Evolutionary conservation across 2,888 invertebrate genomes (phyloP).

Genomic region (Eudemis profundana): DNA sequence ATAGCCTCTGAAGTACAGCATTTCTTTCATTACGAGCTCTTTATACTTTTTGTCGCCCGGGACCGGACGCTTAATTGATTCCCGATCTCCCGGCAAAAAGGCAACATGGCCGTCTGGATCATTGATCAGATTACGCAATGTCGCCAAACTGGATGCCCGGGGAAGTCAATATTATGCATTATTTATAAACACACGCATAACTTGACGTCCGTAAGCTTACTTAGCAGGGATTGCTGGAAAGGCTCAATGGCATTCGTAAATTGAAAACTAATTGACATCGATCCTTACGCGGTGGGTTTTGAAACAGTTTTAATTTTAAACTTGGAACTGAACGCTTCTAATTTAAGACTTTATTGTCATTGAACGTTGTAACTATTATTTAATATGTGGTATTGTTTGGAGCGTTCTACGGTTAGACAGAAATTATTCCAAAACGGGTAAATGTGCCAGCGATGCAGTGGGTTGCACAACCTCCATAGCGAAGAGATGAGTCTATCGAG

Average conservation of each 20-base stretch:
- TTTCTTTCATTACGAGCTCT: slow-evolving; percentile 63
- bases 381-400: slow-evolving; percentile 53
- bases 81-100: slow-evolving; percentile 66
- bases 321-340: slow-evolving; percentile 61
- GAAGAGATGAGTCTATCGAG: slow-evolving; percentile 65
- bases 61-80: slow-evolving; percentile 77
- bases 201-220: slow-evolving; percentile 51
- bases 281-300: slow-evolving; percentile 32
- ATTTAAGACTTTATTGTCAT: slow-evolving; percentile 73
- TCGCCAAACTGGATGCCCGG: slow-evolving; percentile 77
- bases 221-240: slow-evolving; percentile 45
- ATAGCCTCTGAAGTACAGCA: slow-evolving; percentile 39
- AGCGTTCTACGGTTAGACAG: slow-evolving; percentile 68
- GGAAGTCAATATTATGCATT: slow-evolving; percentile 75
- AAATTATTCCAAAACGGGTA: slow-evolving; percentile 74
- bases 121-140: slow-evolving; percentile 83
- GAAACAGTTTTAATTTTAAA: slow-evolving; percentile 50
- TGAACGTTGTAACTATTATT: slow-evolving; percentile 7
- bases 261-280: slow-evolving; percentile 44
- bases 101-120: slow-evolving; percentile 71
- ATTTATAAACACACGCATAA: slow-evolving; percentile 67
- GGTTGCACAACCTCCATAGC: slow-evolving; percentile 67
- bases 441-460: slow-evolving; percentile 71
- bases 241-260: slow-evolving; percentile 42
- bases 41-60: slow-evolving; percentile 63